Evolutionary conservation across 2,113 vertebrate genomes (phyloP).

Genomic region (Pogonocichla stellata): DNA sequence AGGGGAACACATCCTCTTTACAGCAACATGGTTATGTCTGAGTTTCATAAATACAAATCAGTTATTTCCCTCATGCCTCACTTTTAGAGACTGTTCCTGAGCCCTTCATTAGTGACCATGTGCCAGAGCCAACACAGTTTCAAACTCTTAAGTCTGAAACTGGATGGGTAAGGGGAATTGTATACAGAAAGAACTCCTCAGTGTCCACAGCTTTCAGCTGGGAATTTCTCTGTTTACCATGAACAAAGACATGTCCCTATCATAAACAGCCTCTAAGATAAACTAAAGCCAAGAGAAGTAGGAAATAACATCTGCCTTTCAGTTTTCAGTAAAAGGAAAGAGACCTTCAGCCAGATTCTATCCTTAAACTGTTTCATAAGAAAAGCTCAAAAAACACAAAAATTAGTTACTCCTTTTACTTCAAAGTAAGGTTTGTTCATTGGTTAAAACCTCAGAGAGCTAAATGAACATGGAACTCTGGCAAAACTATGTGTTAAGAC

Average conservation of each 20-base stretch:
- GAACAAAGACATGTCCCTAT: neutral
- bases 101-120: neutral
- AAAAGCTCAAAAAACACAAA: neutral
- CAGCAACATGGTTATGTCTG: fast-evolving
- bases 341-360: neutral
- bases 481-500: neutral
- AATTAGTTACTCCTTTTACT: neutral
- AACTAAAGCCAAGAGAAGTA: neutral
- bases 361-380: neutral
- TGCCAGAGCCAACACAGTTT: neutral
- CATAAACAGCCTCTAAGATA: conserved; percentile 22
- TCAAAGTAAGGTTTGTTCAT: neutral
- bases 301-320: neutral
- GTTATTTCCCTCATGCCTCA: neutral
- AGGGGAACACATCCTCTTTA: neutral
- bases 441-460: neutral
- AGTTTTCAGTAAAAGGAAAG: neutral
- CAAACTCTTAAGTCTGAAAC: neutral
- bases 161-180: neutral
- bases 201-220: neutral
- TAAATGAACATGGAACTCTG: neutral
- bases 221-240: conserved; percentile 11
- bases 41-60: neutral
- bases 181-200: neutral
- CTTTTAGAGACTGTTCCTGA: neutral